These are phyloP conservation scores for Parazoanthus atlanticus DNA, from an alignment of 92 coral and sea anemone species.

Conservation along the genomic window DNA sequence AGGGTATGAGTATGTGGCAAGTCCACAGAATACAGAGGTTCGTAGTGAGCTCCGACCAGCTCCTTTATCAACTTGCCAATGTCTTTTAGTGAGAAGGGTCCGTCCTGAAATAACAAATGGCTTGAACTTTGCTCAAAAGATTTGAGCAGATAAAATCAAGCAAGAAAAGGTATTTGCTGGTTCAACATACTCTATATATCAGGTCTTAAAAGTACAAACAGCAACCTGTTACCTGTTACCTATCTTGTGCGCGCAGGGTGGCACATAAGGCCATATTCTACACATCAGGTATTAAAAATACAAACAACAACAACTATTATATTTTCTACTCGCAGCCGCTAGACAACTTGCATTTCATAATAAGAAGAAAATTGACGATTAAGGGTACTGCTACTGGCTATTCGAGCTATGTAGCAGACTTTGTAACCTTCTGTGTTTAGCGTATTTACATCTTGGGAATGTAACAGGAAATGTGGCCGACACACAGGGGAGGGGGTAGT, in stretches of 20 bases:
- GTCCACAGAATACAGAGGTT: slow-evolving; percentile 57
- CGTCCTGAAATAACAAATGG: slow-evolving; percentile 26
- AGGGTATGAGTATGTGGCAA: slow-evolving; percentile 48
- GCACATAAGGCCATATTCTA: too few species aligned
- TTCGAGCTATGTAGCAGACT: too few species aligned
- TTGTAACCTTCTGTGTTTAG: too few species aligned
- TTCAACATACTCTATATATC: neutral
- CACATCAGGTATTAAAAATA: too few species aligned
- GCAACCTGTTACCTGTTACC: too few species aligned
- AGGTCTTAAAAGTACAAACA: too few species aligned
- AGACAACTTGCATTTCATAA: neutral
- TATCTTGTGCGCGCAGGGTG: too few species aligned
- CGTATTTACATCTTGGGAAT: too few species aligned
- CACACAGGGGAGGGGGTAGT: too few species aligned
- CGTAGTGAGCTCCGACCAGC: slow-evolving; percentile 59
- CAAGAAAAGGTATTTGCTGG: neutral
- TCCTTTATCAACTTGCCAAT: slow-evolving; percentile 58
- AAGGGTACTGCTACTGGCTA: too few species aligned
- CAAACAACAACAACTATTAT: neutral
- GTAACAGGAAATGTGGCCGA: too few species aligned
- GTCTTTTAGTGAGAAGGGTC: slow-evolving; percentile 57
- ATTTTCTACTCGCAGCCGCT: neutral
- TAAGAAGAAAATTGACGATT: too few species aligned
- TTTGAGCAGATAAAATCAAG: neutral
- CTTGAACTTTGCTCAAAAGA: neutral